phyloP scores from a whole-genome alignment of 2,797 vertebrate species.

The Acipenser oxyrinchus region DNA sequence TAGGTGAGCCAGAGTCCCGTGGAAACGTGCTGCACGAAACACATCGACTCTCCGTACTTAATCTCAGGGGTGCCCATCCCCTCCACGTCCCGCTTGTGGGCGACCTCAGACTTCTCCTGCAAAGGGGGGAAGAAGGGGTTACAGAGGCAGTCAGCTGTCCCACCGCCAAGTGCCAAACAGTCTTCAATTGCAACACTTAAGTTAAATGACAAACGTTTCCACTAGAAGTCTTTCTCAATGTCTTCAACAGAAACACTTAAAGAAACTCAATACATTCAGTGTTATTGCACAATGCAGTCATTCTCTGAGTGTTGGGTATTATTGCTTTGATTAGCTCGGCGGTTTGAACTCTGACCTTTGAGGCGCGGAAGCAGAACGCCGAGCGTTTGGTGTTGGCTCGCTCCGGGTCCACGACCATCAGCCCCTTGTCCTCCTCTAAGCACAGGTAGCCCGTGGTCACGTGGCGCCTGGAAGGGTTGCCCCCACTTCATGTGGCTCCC shows the following conservation, averaged over 20 bases:
- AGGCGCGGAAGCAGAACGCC: slow-evolving; percentile 76
- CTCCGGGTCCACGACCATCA: slow-evolving; percentile 75
- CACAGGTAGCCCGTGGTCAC: slow-evolving; percentile 87
- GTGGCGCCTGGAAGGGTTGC: slow-evolving; percentile 80
- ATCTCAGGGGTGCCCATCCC: slow-evolving; percentile 90
- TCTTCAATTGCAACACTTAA: too few species aligned
- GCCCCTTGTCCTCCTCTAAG: slow-evolving; percentile 77
- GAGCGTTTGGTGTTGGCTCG: slow-evolving; percentile 77
- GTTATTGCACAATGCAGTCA: too few species aligned
- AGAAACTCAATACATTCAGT: too few species aligned
- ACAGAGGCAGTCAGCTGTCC: background rate
- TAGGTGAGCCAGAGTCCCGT: slow-evolving; percentile 86
- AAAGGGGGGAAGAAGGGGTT: slow-evolving; percentile 27
- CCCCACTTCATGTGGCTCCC: slow-evolving; percentile 88
- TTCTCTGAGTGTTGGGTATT: too few species aligned
- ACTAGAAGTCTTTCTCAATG: background rate
- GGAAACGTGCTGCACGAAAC: slow-evolving; percentile 83
- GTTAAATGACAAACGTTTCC: background rate
- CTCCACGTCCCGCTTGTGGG: slow-evolving; percentile 80
- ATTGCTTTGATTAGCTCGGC: too few species aligned
- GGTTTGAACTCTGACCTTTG: slow-evolving; percentile 62
- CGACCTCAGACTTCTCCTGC: slow-evolving; percentile 82
- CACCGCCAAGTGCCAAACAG: too few species aligned
- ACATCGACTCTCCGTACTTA: slow-evolving; percentile 90
- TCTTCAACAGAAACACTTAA: too few species aligned